These are phyloP conservation scores for Spicauda simplicius DNA, from an alignment of 2,888 invertebrate species.

Conservation along the genomic window DNA sequence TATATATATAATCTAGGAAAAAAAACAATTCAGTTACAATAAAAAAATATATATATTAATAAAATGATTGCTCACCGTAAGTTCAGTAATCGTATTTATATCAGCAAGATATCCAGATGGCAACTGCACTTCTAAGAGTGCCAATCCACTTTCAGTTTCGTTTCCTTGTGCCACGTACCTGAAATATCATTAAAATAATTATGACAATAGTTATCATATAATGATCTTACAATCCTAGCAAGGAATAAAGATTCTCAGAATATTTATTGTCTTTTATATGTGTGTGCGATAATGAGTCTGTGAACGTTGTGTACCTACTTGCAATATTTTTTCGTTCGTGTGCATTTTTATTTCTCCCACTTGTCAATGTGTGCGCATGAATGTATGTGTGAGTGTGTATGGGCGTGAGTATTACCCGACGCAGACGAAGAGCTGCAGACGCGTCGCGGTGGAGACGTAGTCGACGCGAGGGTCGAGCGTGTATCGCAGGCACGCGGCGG, in stretches of 20 bases:
- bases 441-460: conserved; percentile 90
- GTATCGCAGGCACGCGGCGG: conserved; percentile 94
- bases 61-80: conserved; percentile 67
- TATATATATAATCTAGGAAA: too few species aligned
- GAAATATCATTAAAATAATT: conserved; percentile 42
- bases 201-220: too few species aligned
- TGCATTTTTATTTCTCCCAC: too few species aligned
- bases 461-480: conserved; percentile 94
- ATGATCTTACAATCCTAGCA: neutral
- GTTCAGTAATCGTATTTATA: conserved; percentile 87
- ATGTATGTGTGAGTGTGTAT: too few species aligned
- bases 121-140: conserved; percentile 94
- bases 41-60: too few species aligned
- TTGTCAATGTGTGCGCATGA: too few species aligned
- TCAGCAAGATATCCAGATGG: conserved; percentile 97
- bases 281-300: too few species aligned
- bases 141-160: conserved; percentile 93
- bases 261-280: too few species aligned
- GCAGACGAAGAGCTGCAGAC: conserved; percentile 93
- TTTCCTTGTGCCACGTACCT: conserved; percentile 88
- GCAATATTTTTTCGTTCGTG: too few species aligned
- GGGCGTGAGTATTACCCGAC: conserved; percentile 81
- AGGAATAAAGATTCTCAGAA: too few species aligned
- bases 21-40: too few species aligned
- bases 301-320: too few species aligned